phyloP scores from a whole-genome alignment of 2,113 vertebrate genomes.

The Heptranchias perlo region DNA sequence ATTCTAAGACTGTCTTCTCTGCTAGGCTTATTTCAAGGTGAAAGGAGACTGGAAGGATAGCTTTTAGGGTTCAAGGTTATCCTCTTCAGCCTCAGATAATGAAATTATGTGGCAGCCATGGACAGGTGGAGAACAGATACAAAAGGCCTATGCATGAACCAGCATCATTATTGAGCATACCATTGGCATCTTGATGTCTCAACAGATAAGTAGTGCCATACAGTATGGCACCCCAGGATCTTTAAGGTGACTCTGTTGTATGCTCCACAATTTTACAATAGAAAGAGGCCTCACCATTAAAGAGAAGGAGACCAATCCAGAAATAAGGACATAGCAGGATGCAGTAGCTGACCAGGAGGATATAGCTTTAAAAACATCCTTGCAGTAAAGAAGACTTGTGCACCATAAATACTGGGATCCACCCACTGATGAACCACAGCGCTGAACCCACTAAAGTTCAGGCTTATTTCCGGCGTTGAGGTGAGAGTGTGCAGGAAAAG shows the following conservation, averaged over 20 bases:
- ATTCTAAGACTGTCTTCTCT: background rate
- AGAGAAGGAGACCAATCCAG: background rate
- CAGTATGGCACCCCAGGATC: too few relatives aligned
- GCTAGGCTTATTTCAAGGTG: background rate
- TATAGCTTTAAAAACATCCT: background rate
- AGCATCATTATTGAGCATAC: background rate
- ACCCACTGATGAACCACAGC: too few relatives aligned
- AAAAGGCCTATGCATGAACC: background rate
- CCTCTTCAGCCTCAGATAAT: background rate
- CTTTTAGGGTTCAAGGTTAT: background rate
- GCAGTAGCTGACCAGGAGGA: background rate
- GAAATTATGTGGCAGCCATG: background rate
- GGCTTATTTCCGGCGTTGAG: too few relatives aligned
- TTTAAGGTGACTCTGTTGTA: background rate
- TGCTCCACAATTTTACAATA: background rate
- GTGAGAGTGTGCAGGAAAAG: too few relatives aligned
- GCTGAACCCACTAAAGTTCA: background rate
- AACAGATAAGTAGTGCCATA: background rate
- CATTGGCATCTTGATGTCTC: too few relatives aligned
- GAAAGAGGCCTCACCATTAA: background rate
- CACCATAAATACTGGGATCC: background rate
- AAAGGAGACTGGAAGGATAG: background rate
- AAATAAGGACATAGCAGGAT: background rate
- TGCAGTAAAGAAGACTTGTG: background rate
- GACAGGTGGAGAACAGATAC: background rate